Evolutionary conservation across 1,140 invertebrate genomes (phyloP).

Genomic region (Piezodorus guildinii): DNA sequence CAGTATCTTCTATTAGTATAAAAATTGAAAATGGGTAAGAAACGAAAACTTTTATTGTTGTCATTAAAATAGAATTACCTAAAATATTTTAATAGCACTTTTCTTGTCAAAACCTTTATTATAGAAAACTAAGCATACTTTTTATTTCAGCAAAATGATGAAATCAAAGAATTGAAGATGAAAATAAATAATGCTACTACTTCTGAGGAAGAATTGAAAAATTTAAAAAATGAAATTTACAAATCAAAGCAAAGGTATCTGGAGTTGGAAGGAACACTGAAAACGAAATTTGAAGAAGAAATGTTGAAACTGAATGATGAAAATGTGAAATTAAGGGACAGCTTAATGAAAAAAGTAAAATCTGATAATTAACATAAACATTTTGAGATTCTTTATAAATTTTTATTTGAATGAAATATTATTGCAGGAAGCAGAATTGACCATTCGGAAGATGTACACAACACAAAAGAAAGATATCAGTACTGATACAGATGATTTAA

Average conservation of each 20-base stretch:
- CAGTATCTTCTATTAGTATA: too few species aligned
- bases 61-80: too few species aligned
- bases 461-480: not conserved
- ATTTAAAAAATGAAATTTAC: not conserved
- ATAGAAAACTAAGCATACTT: too few species aligned
- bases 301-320: slow-evolving; percentile 8
- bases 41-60: too few species aligned
- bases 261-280: slow-evolving; percentile 14
- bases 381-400: not conserved
- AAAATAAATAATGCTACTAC: not conserved
- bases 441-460: not conserved
- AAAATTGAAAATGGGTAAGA: too few species aligned
- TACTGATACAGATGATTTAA: not conserved
- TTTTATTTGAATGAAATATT: not conserved
- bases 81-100: too few species aligned
- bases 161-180: slow-evolving; percentile 1
- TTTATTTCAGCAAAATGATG: slow-evolving; percentile 12
- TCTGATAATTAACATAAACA: too few species aligned
- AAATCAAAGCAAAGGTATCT: slow-evolving; percentile 6
- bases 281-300: slow-evolving; percentile 11
- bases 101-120: too few species aligned
- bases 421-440: not conserved
- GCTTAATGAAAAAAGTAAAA: slow-evolving; percentile 3
- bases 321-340: slow-evolving; percentile 1
- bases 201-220: not conserved